These are phyloP conservation scores for Sphecodes monilicornis DNA, from an alignment of 2,888 invertebrate genomes.

Conservation along the genomic window DNA sequence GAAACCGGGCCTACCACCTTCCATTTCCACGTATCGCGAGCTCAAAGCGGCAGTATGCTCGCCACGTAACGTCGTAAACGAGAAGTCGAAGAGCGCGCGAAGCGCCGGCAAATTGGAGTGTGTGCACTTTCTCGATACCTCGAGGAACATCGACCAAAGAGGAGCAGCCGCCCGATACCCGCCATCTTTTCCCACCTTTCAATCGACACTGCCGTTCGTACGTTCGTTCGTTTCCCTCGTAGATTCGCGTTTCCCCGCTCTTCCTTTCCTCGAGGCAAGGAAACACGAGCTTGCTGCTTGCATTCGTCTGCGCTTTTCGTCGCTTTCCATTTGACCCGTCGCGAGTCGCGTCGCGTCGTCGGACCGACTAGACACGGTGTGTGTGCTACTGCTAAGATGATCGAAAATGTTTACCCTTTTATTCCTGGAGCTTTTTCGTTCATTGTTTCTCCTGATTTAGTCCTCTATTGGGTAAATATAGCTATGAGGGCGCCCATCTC, in stretches of 20 bases:
- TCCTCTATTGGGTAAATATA: too few relatives aligned
- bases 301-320: not conserved
- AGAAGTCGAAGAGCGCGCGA: constrained; percentile 59
- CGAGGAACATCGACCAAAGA: constrained; percentile 48
- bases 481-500: too few relatives aligned
- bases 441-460: too few relatives aligned
- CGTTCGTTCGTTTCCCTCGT: constrained; percentile 4
- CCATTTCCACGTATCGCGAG: constrained; percentile 25
- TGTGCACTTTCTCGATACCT: constrained; percentile 41
- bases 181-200: constrained; percentile 42
- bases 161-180: constrained; percentile 18
- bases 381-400: not conserved
- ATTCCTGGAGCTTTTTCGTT: not conserved
- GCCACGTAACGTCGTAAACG: constrained; percentile 69
- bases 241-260: not conserved
- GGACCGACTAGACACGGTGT: not conserved
- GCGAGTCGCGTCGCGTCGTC: too few relatives aligned
- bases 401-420: not conserved
- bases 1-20: constrained; percentile 10
- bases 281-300: not conserved
- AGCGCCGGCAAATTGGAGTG: constrained; percentile 59
- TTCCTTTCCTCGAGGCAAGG: not conserved
- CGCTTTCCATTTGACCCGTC: not conserved
- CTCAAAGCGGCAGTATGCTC: constrained; percentile 56
- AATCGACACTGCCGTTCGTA: constrained; percentile 33